phyloP scores from a whole-genome alignment of 1,140 invertebrate genomes.

The Bathynomus jamesi region DNA sequence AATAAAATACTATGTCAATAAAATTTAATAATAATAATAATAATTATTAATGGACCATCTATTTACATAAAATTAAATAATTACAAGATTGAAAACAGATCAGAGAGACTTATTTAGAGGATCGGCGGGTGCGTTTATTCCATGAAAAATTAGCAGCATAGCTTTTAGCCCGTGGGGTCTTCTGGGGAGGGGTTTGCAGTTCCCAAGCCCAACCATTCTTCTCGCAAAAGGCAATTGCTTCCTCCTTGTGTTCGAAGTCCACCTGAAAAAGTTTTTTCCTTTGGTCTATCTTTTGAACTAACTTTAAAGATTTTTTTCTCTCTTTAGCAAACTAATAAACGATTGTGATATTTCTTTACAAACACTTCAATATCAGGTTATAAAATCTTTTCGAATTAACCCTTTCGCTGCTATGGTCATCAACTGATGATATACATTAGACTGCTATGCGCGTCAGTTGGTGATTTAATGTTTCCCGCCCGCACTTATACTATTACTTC shows the following conservation, averaged over 20 bases:
- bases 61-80: not conserved
- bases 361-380: too few species aligned
- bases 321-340: too few species aligned
- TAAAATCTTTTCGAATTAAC: too few species aligned
- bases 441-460: too few species aligned
- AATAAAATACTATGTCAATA: not conserved
- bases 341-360: too few species aligned
- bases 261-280: too few species aligned
- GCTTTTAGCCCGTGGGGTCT: slow-evolving; percentile 46
- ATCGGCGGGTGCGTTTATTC: slow-evolving; percentile 87
- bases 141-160: slow-evolving; percentile 75
- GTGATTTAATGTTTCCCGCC: too few species aligned
- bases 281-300: too few species aligned
- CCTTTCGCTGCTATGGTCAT: too few species aligned
- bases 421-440: too few species aligned
- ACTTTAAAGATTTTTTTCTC: too few species aligned
- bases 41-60: not conserved
- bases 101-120: slow-evolving; percentile 67
- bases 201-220: slow-evolving; percentile 81
- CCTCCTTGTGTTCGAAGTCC: slow-evolving; percentile 69
- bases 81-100: not conserved
- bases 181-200: slow-evolving; percentile 47
- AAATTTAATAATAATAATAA: not conserved
- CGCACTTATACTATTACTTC: too few species aligned
- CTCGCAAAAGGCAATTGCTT: slow-evolving; percentile 85